These are phyloP conservation scores for Anniella stebbinsi DNA, from an alignment of 2,797 vertebrate species.

Conservation along the genomic window DNA sequence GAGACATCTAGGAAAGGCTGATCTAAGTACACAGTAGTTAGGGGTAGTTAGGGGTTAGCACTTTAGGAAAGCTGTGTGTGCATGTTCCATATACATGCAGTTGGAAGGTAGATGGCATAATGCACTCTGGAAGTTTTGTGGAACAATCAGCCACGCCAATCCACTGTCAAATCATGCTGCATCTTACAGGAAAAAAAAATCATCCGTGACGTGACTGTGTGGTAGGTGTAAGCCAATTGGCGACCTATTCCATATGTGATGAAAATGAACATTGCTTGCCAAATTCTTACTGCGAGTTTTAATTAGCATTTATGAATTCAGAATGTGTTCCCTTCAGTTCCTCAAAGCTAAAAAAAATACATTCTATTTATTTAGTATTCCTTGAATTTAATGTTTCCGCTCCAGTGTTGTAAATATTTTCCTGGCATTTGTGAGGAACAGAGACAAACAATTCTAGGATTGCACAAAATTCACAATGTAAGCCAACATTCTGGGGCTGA, in stretches of 20 bases:
- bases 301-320: not conserved
- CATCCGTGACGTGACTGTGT: not conserved
- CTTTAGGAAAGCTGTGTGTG: not conserved
- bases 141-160: not conserved
- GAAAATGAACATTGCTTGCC: not conserved
- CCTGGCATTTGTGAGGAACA: not conserved
- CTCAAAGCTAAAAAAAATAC: not conserved
- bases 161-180: not conserved
- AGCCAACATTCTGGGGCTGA: not conserved
- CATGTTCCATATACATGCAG: not conserved
- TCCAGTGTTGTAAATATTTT: not conserved
- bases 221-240: not conserved
- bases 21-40: not conserved
- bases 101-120: not conserved
- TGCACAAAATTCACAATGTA: not conserved
- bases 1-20: too few relatives aligned
- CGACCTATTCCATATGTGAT: conserved; percentile 3
- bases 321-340: not conserved
- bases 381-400: not conserved
- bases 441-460: rapidly evolving
- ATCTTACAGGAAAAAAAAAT: not conserved
- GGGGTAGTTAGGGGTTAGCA: not conserved
- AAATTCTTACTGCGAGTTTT: not conserved
- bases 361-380: not conserved
- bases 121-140: not conserved